phyloP scores from a whole-genome alignment of 64 coral and sea anemone genomes.

The Pocillopora verrucosa region DNA sequence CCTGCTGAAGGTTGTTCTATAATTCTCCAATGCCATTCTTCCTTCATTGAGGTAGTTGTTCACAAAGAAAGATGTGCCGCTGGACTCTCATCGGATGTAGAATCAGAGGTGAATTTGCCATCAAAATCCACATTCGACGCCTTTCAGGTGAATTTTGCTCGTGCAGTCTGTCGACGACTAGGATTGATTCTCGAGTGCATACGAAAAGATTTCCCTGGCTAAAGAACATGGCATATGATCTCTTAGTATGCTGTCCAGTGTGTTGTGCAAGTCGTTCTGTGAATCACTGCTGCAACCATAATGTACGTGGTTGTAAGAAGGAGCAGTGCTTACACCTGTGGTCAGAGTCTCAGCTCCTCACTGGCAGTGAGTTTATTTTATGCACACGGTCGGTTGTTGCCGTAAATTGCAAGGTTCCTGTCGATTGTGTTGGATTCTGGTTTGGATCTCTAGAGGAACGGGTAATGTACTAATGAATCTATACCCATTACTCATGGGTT shows the following conservation, averaged over 20 bases:
- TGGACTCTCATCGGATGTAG: neutral
- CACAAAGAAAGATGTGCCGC: neutral
- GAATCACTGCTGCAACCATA: neutral
- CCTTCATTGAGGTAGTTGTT: neutral
- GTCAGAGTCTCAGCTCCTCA: neutral
- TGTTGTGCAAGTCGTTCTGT: neutral
- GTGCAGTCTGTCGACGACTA: neutral
- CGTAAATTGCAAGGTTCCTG: neutral
- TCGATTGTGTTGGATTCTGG: neutral
- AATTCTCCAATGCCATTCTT: slow-evolving; percentile 2
- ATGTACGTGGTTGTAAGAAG: neutral
- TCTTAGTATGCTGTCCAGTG: neutral
- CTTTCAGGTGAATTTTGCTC: neutral
- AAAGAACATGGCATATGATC: neutral
- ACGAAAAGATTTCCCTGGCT: neutral
- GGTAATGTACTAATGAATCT: neutral
- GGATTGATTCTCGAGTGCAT: neutral
- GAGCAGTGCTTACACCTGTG: neutral
- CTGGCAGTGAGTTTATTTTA: neutral
- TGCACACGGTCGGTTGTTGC: neutral
- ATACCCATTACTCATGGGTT: too few relatives aligned
- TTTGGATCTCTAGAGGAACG: neutral
- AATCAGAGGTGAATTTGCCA: neutral
- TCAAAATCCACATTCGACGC: neutral
- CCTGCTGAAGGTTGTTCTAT: neutral